These are phyloP conservation scores for Aphodius sticticus DNA, from an alignment of 2,888 invertebrate genomes.

Conservation along the genomic window DNA sequence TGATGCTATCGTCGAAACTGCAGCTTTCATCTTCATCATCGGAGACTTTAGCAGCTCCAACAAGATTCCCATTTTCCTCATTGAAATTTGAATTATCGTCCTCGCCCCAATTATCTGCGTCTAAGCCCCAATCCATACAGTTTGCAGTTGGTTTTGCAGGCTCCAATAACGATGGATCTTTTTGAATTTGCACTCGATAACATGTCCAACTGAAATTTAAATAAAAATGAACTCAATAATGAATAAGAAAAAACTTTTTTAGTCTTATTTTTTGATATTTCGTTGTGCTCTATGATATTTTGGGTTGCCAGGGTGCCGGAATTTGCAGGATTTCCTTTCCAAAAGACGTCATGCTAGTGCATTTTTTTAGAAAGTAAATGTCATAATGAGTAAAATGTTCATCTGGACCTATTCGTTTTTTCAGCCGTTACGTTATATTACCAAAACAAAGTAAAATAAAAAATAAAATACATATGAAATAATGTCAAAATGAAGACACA, in stretches of 20 bases:
- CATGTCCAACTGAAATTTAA: conserved; percentile 74
- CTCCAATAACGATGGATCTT: conserved; percentile 49
- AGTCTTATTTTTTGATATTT: too few relatives aligned
- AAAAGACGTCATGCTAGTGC: too few relatives aligned
- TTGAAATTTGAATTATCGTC: conserved; percentile 63
- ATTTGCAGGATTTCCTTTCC: too few relatives aligned
- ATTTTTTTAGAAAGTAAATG: too few relatives aligned
- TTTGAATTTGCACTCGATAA: conserved; percentile 75
- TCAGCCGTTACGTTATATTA: too few relatives aligned
- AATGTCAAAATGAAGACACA: too few relatives aligned
- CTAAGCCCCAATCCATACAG: conserved; percentile 73
- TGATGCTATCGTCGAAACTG: conserved; percentile 61
- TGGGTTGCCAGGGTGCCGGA: too few relatives aligned
- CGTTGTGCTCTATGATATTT: too few relatives aligned
- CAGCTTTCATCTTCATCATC: conserved; percentile 59
- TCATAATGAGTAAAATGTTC: too few relatives aligned
- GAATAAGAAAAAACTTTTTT: background rate
- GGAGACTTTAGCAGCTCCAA: conserved; percentile 57
- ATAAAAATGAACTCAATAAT: conserved; percentile 16
- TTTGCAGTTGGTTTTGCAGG: conserved; percentile 45
- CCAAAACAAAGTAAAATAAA: too few relatives aligned
- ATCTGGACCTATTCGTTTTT: too few relatives aligned
- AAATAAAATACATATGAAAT: too few relatives aligned
- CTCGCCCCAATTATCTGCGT: conserved; percentile 68
- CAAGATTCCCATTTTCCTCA: conserved; percentile 78